Evolutionary conservation across 2,113 vertebrate species (phyloP).

Genomic region (Seriola aureovittata): DNA sequence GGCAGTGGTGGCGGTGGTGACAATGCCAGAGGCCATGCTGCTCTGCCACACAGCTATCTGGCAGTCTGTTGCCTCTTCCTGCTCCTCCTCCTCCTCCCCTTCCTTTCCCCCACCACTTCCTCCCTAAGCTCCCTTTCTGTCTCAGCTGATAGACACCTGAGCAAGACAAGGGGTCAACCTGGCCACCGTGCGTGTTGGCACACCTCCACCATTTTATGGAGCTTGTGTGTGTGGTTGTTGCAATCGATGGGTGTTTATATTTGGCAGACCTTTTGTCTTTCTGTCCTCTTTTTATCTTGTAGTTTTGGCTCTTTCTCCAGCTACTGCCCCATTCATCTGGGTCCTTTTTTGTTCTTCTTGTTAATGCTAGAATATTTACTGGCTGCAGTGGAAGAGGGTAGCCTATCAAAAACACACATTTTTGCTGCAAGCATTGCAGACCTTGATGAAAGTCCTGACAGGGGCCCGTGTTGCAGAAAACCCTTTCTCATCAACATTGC

Average conservation of each 20-base stretch:
- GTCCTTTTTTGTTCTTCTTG: neutral
- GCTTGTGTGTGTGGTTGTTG: conserved; percentile 2
- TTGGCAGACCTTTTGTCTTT: conserved; percentile 32
- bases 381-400: neutral
- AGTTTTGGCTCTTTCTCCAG: conserved; percentile 1
- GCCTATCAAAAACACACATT: neutral
- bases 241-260: conserved; percentile 16
- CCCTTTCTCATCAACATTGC: neutral
- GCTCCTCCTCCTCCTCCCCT: conserved; percentile 6
- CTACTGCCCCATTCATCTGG: conserved; percentile 14
- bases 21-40: conserved; percentile 67
- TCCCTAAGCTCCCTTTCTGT: conserved; percentile 34
- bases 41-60: conserved; percentile 68
- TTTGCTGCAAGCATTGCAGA: neutral
- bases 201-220: conserved; percentile 37
- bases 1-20: conserved; percentile 50
- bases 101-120: neutral
- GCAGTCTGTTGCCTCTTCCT: conserved; percentile 60
- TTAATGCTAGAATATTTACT: neutral
- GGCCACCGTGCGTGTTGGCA: conserved; percentile 34
- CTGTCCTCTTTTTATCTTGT: conserved; percentile 15
- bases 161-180: conserved; percentile 62
- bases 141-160: conserved; percentile 69
- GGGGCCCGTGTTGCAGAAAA: neutral
- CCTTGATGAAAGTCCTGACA: neutral